These are phyloP conservation scores for Neodiprion pinetum DNA, from an alignment of 1,140 invertebrate species.

Conservation along the genomic window DNA sequence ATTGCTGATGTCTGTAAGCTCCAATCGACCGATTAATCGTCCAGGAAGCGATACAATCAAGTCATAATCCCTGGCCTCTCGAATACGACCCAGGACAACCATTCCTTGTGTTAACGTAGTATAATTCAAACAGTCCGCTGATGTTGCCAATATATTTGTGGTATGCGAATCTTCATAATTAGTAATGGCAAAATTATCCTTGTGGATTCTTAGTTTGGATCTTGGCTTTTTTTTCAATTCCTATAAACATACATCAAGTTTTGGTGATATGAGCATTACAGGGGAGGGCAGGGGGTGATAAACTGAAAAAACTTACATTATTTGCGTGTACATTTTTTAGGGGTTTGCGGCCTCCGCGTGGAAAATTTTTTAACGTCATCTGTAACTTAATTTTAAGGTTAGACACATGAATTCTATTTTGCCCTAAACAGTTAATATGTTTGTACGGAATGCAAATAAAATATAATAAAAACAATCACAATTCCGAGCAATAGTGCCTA, in stretches of 20 bases:
- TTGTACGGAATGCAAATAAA: neutral
- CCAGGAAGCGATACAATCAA: constrained; percentile 67
- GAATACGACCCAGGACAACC: constrained; percentile 65
- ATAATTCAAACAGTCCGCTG: constrained; percentile 41
- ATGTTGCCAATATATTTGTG: constrained; percentile 20
- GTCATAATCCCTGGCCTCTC: constrained; percentile 61
- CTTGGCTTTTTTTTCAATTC: neutral
- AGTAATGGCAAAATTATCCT: neutral
- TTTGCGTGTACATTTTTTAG: constrained; percentile 22
- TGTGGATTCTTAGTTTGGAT: neutral
- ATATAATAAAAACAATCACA: neutral
- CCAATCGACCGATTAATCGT: constrained; percentile 61
- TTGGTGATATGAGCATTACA: neutral
- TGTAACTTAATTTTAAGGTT: constrained; percentile 21
- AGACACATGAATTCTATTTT: neutral
- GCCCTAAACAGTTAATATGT: neutral
- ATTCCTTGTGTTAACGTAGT: constrained; percentile 56
- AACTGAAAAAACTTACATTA: constrained; percentile 28
- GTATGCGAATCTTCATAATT: neutral
- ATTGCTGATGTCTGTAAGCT: constrained; percentile 67
- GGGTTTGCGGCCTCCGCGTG: constrained; percentile 40
- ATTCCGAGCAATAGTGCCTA: neutral
- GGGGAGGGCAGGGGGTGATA: neutral
- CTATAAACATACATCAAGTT: neutral
- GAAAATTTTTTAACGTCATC: constrained; percentile 47